These are phyloP conservation scores for Gambusia yucatana DNA, from an alignment of 2,797 vertebrate species.

Conservation along the genomic window DNA sequence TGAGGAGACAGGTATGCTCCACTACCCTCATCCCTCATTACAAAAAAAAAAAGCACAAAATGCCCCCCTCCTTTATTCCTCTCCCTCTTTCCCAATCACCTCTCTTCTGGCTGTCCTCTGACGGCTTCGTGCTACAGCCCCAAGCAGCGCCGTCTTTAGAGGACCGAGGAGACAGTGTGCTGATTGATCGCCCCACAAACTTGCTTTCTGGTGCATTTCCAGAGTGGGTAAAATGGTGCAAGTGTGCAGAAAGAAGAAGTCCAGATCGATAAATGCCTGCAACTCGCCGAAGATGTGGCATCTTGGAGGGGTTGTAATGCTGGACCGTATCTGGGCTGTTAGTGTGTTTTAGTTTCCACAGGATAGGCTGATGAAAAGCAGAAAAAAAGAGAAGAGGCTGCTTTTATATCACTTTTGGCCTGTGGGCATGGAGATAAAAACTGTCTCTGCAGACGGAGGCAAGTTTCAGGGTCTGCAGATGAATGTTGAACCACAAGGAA, in stretches of 20 bases:
- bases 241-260: slow-evolving; percentile 37
- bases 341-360: slow-evolving; percentile 11
- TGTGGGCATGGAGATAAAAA: slow-evolving; percentile 26
- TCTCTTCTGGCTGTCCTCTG: slow-evolving; percentile 57
- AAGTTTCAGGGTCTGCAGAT: slow-evolving; percentile 36
- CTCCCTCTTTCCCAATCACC: slow-evolving; percentile 32
- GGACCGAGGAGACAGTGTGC: slow-evolving; percentile 41
- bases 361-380: slow-evolving; percentile 9
- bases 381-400: slow-evolving; percentile 15
- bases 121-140: slow-evolving; percentile 57
- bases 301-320: slow-evolving; percentile 8
- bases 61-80: slow-evolving; percentile 25
- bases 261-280: slow-evolving; percentile 31
- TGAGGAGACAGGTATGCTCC: slow-evolving; percentile 68
- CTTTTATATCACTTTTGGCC: slow-evolving; percentile 7
- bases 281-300: slow-evolving; percentile 29
- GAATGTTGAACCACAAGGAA: slow-evolving; percentile 32
- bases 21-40: slow-evolving; percentile 49
- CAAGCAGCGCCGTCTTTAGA: slow-evolving; percentile 49
- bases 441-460: slow-evolving; percentile 15
- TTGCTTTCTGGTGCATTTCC: slow-evolving; percentile 49
- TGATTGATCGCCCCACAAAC: slow-evolving; percentile 55
- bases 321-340: slow-evolving; percentile 1
- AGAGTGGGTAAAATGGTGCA: slow-evolving; percentile 32
- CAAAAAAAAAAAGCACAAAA: slow-evolving; percentile 51